A percentile compares a stretch with the other conserved stretches of the same genome.
phyloP scores from a whole-genome alignment of 2,113 vertebrate genomes.

The Microtus montanus region DNA sequence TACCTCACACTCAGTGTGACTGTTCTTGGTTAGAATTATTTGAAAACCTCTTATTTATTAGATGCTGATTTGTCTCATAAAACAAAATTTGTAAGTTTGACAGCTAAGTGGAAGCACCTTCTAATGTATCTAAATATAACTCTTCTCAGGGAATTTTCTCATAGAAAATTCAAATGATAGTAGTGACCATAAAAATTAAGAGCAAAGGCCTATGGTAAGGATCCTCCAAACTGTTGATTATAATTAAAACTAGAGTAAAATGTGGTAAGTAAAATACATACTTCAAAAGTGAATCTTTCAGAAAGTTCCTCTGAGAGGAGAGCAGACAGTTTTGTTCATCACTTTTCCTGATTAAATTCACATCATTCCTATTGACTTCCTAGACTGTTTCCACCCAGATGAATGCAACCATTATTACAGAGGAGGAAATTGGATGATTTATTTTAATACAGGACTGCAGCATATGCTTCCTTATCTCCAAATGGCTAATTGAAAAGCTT shows the following conservation, averaged over 20 bases:
- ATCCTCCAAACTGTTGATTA: not conserved
- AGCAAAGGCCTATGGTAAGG: not conserved
- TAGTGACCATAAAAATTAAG: not conserved
- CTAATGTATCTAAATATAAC: not conserved
- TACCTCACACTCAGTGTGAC: not conserved
- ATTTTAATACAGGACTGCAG: not conserved
- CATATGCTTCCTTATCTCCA: not conserved
- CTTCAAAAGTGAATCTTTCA: not conserved
- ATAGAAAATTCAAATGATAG: not conserved
- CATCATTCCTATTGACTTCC: not conserved
- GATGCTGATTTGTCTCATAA: not conserved
- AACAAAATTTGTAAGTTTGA: not conserved
- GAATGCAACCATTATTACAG: not conserved
- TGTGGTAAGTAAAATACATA: not conserved
- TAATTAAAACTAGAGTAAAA: not conserved
- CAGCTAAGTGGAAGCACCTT: not conserved
- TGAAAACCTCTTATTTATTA: not conserved
- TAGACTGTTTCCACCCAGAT: not conserved
- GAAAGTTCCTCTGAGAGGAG: not conserved
- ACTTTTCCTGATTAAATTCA: not conserved
- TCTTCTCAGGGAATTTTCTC: not conserved
- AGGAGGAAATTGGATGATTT: not conserved
- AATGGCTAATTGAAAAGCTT: not conserved
- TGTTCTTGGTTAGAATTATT: not conserved
- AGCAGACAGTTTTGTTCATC: not conserved